Percentiles rank a stretch among this genome's conserved stretches.
These are phyloP conservation scores for Coreoperca whiteheadi DNA, from an alignment of 2,113 vertebrate genomes.

Conservation along the genomic window DNA sequence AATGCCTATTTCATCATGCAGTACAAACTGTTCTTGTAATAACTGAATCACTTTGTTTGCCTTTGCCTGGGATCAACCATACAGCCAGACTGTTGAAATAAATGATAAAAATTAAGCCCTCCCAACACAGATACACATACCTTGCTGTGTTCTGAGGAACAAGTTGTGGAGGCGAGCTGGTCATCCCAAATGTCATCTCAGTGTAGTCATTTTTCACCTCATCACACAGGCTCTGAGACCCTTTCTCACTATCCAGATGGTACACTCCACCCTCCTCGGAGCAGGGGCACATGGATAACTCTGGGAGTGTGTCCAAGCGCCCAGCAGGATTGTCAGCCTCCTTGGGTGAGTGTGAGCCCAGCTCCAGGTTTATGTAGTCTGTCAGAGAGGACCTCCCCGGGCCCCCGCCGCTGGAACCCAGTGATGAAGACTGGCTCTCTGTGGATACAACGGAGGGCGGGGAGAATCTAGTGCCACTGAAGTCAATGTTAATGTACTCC, in stretches of 20 bases:
- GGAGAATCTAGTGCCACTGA: constrained; percentile 79
- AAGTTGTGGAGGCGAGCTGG: constrained; percentile 86
- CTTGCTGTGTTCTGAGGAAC: constrained; percentile 82
- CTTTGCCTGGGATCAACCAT: background rate
- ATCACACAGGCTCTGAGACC: constrained; percentile 58
- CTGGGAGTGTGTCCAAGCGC: constrained; percentile 82
- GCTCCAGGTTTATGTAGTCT: constrained; percentile 93
- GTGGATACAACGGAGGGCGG: constrained; percentile 76
- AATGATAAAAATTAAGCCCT: background rate
- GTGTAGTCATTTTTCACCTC: constrained; percentile 88
- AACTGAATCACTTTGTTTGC: background rate
- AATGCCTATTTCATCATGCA: background rate
- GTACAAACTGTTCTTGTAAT: background rate
- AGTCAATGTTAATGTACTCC: constrained; percentile 97
- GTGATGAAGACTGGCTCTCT: constrained; percentile 85
- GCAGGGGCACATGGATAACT: constrained; percentile 80
- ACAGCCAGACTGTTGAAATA: background rate
- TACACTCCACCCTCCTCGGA: constrained; percentile 68
- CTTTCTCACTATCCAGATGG: constrained; percentile 62
- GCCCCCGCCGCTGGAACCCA: constrained; percentile 84
- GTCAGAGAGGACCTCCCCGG: constrained; percentile 86
- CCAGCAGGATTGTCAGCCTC: constrained; percentile 66
- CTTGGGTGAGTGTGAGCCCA: constrained; percentile 78
- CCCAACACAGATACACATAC: constrained; percentile 44
- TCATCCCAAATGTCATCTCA: constrained; percentile 90